Conservation (phyloP, 2,113 vertebrate genomes). For the Pedetes capensis region DNA sequence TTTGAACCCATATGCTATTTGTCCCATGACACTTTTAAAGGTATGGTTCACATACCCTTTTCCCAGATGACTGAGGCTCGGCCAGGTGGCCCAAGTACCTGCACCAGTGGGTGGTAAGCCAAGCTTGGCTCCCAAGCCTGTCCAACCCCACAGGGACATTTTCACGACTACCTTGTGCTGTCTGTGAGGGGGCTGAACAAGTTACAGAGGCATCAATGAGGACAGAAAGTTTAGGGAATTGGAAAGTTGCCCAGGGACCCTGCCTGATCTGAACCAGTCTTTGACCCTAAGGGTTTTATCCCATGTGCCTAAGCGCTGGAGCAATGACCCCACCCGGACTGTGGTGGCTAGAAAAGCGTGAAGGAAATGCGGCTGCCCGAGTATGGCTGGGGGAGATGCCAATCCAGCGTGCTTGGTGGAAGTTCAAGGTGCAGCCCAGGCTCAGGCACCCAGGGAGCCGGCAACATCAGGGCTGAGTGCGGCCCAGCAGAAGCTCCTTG, state of each 20-base stretch:
- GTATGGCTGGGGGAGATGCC: background rate
- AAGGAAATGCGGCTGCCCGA: background rate
- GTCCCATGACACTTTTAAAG: background rate
- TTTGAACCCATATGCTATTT: accelerated
- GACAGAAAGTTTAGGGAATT: background rate
- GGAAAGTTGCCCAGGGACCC: background rate
- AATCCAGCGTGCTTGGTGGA: accelerated
- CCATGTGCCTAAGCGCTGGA: background rate
- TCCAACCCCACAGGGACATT: background rate
- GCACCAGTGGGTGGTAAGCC: background rate
- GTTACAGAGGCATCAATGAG: no score
- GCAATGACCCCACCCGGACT: no score
- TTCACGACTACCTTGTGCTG: background rate
- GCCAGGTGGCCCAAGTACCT: background rate
- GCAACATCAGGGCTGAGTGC: background rate
- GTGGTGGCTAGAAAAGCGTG: background rate
- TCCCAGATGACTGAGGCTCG: background rate
- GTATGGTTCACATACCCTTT: accelerated
- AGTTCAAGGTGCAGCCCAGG: background rate
- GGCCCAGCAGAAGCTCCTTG: background rate
- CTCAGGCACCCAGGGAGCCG: background rate
- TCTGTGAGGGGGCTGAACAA: background rate
- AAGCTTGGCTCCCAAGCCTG: background rate
- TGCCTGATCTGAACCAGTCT: background rate
- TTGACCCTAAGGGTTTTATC: background rate